phyloP scores from a whole-genome alignment of 2,797 vertebrate genomes.

The Channa striata region DNA sequence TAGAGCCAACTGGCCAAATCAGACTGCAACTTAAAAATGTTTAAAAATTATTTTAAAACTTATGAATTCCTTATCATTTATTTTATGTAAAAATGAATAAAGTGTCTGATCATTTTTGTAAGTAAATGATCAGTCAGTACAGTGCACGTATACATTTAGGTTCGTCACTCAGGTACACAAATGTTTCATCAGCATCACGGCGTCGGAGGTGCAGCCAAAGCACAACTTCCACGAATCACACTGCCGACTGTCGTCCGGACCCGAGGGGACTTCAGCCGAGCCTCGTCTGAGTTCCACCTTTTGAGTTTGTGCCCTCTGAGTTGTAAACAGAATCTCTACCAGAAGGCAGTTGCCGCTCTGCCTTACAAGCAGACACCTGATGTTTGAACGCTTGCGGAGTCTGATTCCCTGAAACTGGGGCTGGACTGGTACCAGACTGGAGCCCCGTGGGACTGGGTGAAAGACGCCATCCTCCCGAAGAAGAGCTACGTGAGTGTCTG shows the following conservation, averaged over 20 bases:
- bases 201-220: conserved; percentile 70
- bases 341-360: conserved; percentile 67
- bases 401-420: conserved; percentile 74
- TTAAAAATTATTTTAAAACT: conserved; percentile 8
- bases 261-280: background rate
- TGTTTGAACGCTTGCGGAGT: conserved; percentile 73
- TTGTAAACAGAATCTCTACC: conserved; percentile 82
- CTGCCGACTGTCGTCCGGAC: background rate
- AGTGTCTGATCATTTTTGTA: no score
- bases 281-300: background rate
- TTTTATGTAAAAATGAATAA: no score
- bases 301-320: background rate
- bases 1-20: no score
- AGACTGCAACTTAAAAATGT: background rate
- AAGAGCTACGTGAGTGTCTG: conserved; percentile 82
- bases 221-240: conserved; percentile 66
- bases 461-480: conserved; percentile 79
- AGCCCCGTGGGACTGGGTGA: conserved; percentile 47
- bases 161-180: conserved; percentile 50
- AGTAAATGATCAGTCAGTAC: no score
- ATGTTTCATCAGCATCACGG: conserved; percentile 58
- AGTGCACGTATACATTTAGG: background rate
- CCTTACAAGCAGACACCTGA: conserved; percentile 75
- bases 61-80: no score
- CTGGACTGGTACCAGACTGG: conserved; percentile 40